These are phyloP conservation scores for Myripristis murdjan DNA, from an alignment of 2,797 vertebrate species.

Conservation along the genomic window DNA sequence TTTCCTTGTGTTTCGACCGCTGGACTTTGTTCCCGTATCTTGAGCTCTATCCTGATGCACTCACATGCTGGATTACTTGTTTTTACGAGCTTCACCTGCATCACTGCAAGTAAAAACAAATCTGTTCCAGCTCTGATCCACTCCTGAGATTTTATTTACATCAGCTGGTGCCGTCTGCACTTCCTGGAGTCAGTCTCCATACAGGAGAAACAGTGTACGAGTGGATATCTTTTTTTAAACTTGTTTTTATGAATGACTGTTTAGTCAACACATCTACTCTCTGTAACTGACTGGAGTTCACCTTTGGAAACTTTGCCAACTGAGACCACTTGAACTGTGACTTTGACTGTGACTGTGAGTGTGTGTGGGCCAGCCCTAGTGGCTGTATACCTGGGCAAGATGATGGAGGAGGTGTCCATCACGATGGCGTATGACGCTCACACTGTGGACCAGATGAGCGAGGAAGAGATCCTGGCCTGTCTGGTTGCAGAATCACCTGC, in stretches of 20 bases:
- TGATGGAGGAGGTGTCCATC: conserved; percentile 95
- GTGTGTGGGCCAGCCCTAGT: neutral
- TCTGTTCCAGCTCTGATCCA: neutral
- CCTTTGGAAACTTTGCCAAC: neutral
- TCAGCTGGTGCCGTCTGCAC: neutral
- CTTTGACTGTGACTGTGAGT: conserved; percentile 7
- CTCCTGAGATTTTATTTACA: neutral
- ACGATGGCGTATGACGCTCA: conserved; percentile 87
- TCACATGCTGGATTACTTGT: neutral
- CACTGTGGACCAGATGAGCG: conserved; percentile 88
- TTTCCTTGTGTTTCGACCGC: neutral
- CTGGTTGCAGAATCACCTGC: conserved; percentile 89
- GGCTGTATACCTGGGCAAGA: conserved; percentile 70
- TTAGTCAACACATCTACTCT: neutral
- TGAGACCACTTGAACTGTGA: neutral
- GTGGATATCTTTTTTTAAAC: too few relatives aligned
- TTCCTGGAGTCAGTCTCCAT: neutral
- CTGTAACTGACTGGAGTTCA: conserved; percentile 9
- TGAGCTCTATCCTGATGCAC: conserved; percentile 24
- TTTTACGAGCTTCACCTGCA: neutral
- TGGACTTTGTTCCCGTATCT: conserved; percentile 56
- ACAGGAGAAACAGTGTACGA: too few relatives aligned
- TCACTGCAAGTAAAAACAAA: conserved; percentile 11
- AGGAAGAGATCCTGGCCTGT: conserved; percentile 92
- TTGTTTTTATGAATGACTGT: neutral